Conservation (phyloP, 2,113 vertebrate genomes). For the Coracopsis vasa region DNA sequence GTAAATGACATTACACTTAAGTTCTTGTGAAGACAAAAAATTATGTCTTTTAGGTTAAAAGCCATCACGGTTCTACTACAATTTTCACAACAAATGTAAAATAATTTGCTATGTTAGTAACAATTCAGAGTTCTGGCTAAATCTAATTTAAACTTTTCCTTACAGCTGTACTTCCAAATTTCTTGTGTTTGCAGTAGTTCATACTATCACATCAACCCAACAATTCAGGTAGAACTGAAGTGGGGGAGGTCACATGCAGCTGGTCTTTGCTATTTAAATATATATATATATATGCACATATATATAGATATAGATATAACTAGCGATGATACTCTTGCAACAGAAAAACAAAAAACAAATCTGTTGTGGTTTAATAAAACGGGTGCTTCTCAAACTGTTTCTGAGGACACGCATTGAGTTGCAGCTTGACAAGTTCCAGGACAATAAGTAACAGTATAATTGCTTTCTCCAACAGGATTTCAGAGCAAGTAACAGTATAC, state of each 20-base stretch:
- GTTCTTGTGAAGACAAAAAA: constrained; percentile 16
- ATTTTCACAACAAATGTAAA: constrained; percentile 29
- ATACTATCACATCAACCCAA: neutral
- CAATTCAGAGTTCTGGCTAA: neutral
- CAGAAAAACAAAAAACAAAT: neutral
- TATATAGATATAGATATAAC: neutral
- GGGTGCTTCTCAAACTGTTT: neutral
- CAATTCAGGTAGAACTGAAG: constrained; percentile 38
- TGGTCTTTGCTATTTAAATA: neutral
- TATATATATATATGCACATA: neutral
- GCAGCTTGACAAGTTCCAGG: neutral
- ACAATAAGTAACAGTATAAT: neutral
- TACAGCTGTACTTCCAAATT: neutral
- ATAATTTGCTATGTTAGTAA: neutral
- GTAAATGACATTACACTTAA: constrained; percentile 26
- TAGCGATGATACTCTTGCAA: neutral
- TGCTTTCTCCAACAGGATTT: neutral
- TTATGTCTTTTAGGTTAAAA: constrained; percentile 42
- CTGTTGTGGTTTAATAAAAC: neutral
- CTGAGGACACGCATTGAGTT: neutral
- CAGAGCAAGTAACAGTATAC: neutral
- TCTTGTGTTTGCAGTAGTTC: neutral
- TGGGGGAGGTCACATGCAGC: neutral
- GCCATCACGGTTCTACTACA: constrained; percentile 22
- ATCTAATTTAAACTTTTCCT: constrained; percentile 16